Percentiles rank a stretch among this genome's conserved stretches.
phyloP scores from a whole-genome alignment of 2,888 invertebrate genomes.

The Eledone cirrhosa region DNA sequence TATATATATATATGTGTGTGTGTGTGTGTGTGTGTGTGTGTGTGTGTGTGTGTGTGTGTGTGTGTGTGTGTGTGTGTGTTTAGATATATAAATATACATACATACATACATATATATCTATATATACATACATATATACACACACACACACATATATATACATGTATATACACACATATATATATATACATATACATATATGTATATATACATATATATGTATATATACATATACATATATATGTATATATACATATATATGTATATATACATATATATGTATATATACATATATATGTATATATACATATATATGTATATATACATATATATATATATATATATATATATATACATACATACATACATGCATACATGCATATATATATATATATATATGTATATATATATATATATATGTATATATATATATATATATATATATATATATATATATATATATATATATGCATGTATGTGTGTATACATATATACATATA shows the following conservation, averaged over 20 bases:
- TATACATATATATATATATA: neutral
- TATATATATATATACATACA: neutral
- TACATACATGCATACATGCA: neutral
- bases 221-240: neutral
- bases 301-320: neutral
- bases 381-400: neutral
- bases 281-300: constrained; percentile 9
- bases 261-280: neutral
- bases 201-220: neutral
- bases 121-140: neutral
- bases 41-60: neutral
- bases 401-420: neutral
- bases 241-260: constrained; percentile 5
- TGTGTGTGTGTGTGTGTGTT: neutral
- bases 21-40: neutral
- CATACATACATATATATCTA: neutral
- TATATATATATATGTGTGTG: neutral
- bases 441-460: constrained; percentile 6
- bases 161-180: neutral
- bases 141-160: neutral
- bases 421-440: constrained; percentile 6
- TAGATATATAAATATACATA: neutral
- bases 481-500: neutral
- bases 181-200: neutral
- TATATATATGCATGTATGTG: neutral